Evolutionary conservation across 2,797 vertebrate genomes (phyloP).

Genomic region (Pagetopsis macropterus): DNA sequence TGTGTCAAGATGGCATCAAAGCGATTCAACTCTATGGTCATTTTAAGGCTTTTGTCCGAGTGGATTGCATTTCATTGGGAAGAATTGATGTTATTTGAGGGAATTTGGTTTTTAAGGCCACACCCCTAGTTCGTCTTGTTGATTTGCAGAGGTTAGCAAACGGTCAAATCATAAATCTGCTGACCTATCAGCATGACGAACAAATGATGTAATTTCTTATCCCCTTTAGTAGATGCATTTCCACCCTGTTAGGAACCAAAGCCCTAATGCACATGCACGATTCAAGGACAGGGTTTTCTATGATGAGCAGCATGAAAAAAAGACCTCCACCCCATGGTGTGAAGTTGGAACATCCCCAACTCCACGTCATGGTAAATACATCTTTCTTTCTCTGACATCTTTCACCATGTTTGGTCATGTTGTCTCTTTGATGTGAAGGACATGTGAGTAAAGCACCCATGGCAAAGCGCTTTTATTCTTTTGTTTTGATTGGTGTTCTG

Average conservation of each 20-base stretch:
- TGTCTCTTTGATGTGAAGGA: slow-evolving; percentile 23
- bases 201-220: slow-evolving; percentile 49
- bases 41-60: background rate
- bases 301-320: slow-evolving; percentile 19
- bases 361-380: slow-evolving; percentile 4
- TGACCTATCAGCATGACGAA: slow-evolving; percentile 36
- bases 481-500: slow-evolving; percentile 9
- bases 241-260: slow-evolving; percentile 17
- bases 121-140: background rate
- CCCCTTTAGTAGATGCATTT: slow-evolving; percentile 50
- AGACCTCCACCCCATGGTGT: too few species aligned
- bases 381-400: slow-evolving; percentile 11
- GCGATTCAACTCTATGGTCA: background rate
- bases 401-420: slow-evolving; percentile 10
- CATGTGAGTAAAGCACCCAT: slow-evolving; percentile 19
- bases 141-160: slow-evolving; percentile 22
- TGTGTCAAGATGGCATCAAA: slow-evolving; percentile 11
- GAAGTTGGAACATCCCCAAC: slow-evolving; percentile 2
- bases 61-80: background rate
- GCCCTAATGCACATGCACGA: slow-evolving; percentile 13
- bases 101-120: background rate
- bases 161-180: slow-evolving; percentile 44
- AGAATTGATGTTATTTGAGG: slow-evolving; percentile 6
- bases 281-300: slow-evolving; percentile 27
- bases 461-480: slow-evolving; percentile 14